Conservation (phyloP, 2,888 invertebrate genomes). For the Polydrusus cervinus region DNA sequence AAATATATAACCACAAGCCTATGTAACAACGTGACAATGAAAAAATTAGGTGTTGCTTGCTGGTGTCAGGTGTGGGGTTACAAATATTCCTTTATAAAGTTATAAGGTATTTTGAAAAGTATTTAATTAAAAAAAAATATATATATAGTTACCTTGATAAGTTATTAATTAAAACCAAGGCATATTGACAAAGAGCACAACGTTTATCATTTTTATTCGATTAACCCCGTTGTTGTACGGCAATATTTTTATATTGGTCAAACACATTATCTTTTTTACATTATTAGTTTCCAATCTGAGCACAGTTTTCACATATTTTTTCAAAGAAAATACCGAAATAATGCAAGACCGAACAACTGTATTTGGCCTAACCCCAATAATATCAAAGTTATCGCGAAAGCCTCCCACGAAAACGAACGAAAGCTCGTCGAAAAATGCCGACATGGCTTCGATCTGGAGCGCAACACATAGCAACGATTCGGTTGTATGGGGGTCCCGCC, state of each 20-base stretch:
- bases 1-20: too few species aligned
- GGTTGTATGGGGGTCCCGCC: constrained; percentile 19
- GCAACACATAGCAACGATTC: constrained; percentile 44
- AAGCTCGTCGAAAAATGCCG: constrained; percentile 17
- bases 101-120: neutral
- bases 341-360: constrained; percentile 9
- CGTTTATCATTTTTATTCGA: neutral
- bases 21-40: too few species aligned
- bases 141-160: constrained; percentile 25
- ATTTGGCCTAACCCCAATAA: constrained; percentile 41
- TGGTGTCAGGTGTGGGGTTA: constrained; percentile 7
- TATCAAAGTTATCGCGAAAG: constrained; percentile 39
- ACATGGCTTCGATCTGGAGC: constrained; percentile 34
- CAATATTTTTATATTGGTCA: neutral
- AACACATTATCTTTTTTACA: neutral
- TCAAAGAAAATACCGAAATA: constrained; percentile 20
- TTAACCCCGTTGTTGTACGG: neutral
- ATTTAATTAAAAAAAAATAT: neutral
- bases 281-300: neutral
- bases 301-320: constrained; percentile 25
- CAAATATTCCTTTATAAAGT: neutral
- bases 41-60: neutral
- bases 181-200: constrained; percentile 23
- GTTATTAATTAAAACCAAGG: constrained; percentile 19
- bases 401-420: constrained; percentile 24